phyloP scores from a whole-genome alignment of 2,113 vertebrate genomes.

The Pygathrix nemaeus region DNA sequence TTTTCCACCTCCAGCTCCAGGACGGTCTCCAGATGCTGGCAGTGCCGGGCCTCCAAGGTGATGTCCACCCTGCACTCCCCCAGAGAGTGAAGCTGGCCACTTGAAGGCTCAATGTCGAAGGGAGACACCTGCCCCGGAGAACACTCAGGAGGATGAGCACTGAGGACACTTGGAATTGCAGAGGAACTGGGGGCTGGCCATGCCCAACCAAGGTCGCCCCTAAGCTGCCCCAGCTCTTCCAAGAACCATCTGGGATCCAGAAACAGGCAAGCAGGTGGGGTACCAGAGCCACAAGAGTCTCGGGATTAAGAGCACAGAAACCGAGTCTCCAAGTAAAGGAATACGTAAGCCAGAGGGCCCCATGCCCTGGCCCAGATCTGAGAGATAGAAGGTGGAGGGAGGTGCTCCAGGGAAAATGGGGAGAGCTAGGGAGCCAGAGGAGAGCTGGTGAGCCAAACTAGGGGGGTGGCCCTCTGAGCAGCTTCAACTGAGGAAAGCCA shows the following conservation, averaged over 20 bases:
- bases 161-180: neutral
- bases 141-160: neutral
- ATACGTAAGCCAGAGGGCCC: neutral
- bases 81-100: constrained; percentile 87
- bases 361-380: neutral
- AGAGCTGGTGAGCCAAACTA: no score
- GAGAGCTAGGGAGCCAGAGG: neutral
- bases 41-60: constrained; percentile 83
- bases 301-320: neutral
- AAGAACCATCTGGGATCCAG: neutral
- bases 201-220: neutral
- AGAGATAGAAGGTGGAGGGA: neutral
- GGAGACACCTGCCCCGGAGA: constrained; percentile 80
- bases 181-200: neutral
- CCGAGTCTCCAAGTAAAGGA: neutral
- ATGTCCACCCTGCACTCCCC: constrained; percentile 84
- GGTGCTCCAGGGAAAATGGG: neutral
- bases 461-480: neutral
- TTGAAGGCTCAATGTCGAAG: constrained; percentile 86
- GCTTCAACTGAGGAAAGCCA: neutral
- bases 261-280: neutral
- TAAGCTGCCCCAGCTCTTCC: neutral
- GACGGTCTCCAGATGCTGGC: constrained; percentile 87
- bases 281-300: neutral
- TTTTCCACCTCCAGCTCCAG: constrained; percentile 90